These are phyloP conservation scores for Aquatica leii DNA, from an alignment of 2,888 invertebrate species.

Conservation along the genomic window DNA sequence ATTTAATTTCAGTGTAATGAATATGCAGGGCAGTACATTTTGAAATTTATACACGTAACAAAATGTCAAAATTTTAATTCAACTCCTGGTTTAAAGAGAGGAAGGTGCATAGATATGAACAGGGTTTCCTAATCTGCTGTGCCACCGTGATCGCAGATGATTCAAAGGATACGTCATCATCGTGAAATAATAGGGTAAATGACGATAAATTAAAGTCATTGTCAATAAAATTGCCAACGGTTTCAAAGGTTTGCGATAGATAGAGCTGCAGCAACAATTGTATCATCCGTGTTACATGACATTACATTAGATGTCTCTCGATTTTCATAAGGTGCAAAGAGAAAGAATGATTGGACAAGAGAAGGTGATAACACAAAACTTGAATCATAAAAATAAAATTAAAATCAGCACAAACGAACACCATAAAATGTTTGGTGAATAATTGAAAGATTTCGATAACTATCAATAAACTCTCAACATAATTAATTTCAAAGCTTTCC, in stretches of 20 bases:
- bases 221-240: not conserved
- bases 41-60: too few species aligned
- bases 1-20: too few species aligned
- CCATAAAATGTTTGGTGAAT: too few species aligned
- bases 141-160: not conserved
- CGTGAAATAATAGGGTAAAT: not conserved
- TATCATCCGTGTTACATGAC: not conserved
- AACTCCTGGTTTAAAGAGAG: not conserved
- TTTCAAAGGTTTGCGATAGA: not conserved
- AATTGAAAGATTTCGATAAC: too few species aligned
- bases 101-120: not conserved
- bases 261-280: not conserved
- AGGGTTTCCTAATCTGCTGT: not conserved
- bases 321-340: not conserved
- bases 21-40: too few species aligned
- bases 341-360: not conserved
- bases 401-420: too few species aligned
- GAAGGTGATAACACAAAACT: not conserved
- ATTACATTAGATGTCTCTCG: not conserved
- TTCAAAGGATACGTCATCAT: not conserved
- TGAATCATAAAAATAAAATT: too few species aligned
- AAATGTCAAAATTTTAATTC: not conserved
- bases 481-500: too few species aligned
- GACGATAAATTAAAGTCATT: not conserved
- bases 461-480: too few species aligned